phyloP scores from a whole-genome alignment of 2,797 vertebrate species.

The Sebastes oblongus region DNA sequence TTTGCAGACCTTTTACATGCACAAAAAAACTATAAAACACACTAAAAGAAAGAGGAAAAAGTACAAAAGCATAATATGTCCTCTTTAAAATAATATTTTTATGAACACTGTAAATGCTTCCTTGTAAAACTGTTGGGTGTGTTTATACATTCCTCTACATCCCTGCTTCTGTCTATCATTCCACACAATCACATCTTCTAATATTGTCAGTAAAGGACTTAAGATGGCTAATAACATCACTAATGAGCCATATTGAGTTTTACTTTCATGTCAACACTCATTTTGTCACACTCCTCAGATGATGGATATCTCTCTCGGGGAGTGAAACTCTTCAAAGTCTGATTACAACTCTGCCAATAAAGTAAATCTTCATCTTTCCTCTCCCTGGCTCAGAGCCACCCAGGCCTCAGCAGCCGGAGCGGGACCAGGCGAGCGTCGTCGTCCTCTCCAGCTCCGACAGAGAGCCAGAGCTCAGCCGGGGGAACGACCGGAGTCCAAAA shows the following conservation, averaged over 20 bases:
- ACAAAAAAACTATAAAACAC: no score
- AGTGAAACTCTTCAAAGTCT: slow-evolving; percentile 67
- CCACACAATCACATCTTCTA: slow-evolving; percentile 19
- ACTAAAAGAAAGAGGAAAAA: no score
- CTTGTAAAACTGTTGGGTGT: neutral
- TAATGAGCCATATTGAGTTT: slow-evolving; percentile 72
- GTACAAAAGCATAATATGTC: rapidly evolving
- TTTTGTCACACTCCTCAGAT: slow-evolving; percentile 62
- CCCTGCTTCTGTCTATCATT: slow-evolving; percentile 8
- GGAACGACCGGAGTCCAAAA: slow-evolving; percentile 16
- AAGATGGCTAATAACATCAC: slow-evolving; percentile 55
- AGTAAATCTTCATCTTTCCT: slow-evolving; percentile 39
- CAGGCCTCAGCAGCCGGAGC: slow-evolving; percentile 15
- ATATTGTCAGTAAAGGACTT: slow-evolving; percentile 49
- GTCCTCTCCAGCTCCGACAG: slow-evolving; percentile 32
- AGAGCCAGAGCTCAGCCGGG: slow-evolving; percentile 46
- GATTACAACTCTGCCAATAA: slow-evolving; percentile 58
- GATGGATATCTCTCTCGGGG: slow-evolving; percentile 67
- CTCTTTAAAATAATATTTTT: no score
- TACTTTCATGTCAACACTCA: slow-evolving; percentile 69
- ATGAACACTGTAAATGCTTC: neutral
- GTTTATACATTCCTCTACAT: neutral
- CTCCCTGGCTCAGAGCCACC: slow-evolving; percentile 43
- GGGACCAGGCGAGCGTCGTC: slow-evolving; percentile 11
- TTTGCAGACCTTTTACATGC: no score